Evolutionary conservation across 2,113 vertebrate genomes (phyloP).

Genomic region (Toxotes chatareus): DNA sequence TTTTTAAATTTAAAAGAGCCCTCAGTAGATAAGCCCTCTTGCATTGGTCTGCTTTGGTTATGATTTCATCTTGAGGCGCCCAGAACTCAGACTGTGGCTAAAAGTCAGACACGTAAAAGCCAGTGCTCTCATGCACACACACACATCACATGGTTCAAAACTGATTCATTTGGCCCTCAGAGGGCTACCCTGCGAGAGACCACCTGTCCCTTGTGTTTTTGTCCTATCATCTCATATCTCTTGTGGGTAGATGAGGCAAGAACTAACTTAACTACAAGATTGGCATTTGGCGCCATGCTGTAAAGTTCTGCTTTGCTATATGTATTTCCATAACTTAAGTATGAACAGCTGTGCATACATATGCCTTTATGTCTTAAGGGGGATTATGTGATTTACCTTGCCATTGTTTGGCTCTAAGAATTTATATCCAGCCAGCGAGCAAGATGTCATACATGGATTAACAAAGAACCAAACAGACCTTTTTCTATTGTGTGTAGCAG

Average conservation of each 20-base stretch:
- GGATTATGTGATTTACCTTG: slow-evolving; percentile 52
- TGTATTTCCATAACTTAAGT: slow-evolving; percentile 34
- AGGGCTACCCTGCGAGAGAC: slow-evolving; percentile 26
- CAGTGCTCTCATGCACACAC: background rate
- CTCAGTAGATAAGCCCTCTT: background rate
- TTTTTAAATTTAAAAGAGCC: background rate
- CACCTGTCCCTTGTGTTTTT: slow-evolving; percentile 60
- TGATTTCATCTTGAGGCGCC: slow-evolving; percentile 24
- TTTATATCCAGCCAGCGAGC: slow-evolving; percentile 5
- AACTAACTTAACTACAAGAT: slow-evolving; percentile 7
- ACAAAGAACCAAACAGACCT: slow-evolving; percentile 28
- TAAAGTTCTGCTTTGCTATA: slow-evolving; percentile 39
- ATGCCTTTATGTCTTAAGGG: slow-evolving; percentile 6
- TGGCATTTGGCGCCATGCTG: background rate
- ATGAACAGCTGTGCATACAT: slow-evolving; percentile 55
- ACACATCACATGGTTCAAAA: slow-evolving; percentile 28
- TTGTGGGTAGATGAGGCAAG: slow-evolving; percentile 11
- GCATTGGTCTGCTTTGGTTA: slow-evolving; percentile 27
- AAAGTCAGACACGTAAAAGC: slow-evolving; percentile 14
- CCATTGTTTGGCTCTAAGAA: slow-evolving; percentile 59
- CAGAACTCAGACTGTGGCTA: slow-evolving; percentile 26
- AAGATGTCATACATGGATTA: slow-evolving; percentile 51
- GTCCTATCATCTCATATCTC: slow-evolving; percentile 25
- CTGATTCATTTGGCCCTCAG: slow-evolving; percentile 28
- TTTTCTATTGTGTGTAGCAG: slow-evolving; percentile 15